Conservation (phyloP, 2,888 invertebrate species). For the Polia nebulosa region DNA sequence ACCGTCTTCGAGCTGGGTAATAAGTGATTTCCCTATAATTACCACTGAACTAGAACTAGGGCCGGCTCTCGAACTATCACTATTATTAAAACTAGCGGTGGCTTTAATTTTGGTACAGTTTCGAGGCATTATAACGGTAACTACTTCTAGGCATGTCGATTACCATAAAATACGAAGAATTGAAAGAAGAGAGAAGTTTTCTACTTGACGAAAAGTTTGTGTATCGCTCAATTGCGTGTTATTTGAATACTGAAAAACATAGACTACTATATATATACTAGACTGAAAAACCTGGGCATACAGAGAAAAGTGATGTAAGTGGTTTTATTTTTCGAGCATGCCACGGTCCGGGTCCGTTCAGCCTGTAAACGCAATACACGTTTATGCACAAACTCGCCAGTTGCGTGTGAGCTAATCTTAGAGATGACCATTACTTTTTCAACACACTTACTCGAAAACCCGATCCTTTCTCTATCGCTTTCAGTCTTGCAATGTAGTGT, state of each 20-base stretch:
- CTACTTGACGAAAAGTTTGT: background rate
- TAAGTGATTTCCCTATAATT: slow-evolving; percentile 55
- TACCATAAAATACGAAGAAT: background rate
- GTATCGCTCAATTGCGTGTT: background rate
- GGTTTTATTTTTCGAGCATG: background rate
- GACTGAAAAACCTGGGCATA: too few relatives aligned
- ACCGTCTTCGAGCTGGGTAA: slow-evolving; percentile 19
- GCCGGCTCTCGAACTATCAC: slow-evolving; percentile 28
- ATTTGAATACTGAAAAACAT: background rate
- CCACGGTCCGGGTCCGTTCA: background rate
- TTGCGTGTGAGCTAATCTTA: slow-evolving; percentile 9
- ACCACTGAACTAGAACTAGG: slow-evolving; percentile 39
- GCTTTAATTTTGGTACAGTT: slow-evolving; percentile 4
- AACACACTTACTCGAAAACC: too few relatives aligned
- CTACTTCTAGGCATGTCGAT: background rate
- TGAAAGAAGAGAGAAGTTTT: too few relatives aligned
- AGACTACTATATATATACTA: too few relatives aligned
- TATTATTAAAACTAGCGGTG: slow-evolving; percentile 15
- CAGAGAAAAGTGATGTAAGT: background rate
- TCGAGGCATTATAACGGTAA: background rate
- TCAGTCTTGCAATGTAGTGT: too few relatives aligned
- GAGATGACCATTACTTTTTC: slow-evolving; percentile 7
- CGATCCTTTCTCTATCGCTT: too few relatives aligned
- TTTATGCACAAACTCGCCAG: slow-evolving; percentile 4
- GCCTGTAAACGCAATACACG: slow-evolving; percentile 11